Evolutionary conservation across 2,797 vertebrate genomes (phyloP).

Genomic region (Crenuchus spilurus): DNA sequence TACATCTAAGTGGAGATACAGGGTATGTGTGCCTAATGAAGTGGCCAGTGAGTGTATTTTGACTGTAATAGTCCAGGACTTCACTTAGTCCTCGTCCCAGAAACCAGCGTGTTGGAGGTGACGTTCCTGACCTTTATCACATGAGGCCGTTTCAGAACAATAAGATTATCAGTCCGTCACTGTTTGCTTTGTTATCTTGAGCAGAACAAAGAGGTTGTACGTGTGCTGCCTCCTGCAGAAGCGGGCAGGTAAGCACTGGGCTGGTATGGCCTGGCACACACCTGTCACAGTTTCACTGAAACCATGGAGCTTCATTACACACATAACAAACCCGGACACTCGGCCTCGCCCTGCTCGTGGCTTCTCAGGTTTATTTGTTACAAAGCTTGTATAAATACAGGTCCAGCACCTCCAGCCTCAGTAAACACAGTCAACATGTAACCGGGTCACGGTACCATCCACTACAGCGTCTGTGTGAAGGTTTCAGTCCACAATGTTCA

Average conservation of each 20-base stretch:
- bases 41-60: too few relatives aligned
- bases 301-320: conserved; percentile 54
- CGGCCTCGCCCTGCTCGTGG: conserved; percentile 47
- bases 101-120: too few relatives aligned
- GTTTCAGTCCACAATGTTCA: too few relatives aligned
- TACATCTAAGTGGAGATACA: too few relatives aligned
- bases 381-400: conserved; percentile 11
- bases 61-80: too few relatives aligned
- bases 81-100: too few relatives aligned
- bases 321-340: conserved; percentile 44
- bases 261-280: conserved; percentile 14
- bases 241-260: background rate
- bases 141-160: background rate
- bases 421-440: background rate
- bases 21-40: too few relatives aligned
- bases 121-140: background rate
- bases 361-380: conserved; percentile 15
- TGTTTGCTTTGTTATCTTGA: conserved; percentile 16
- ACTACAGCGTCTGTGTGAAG: too few relatives aligned
- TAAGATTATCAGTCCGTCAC: background rate
- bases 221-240: background rate
- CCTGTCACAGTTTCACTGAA: conserved; percentile 68
- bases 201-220: background rate
- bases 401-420: background rate
- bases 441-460: too few relatives aligned